These are phyloP conservation scores for Rhabdornis inornatus DNA, from an alignment of 2,113 vertebrate genomes.

Conservation along the genomic window DNA sequence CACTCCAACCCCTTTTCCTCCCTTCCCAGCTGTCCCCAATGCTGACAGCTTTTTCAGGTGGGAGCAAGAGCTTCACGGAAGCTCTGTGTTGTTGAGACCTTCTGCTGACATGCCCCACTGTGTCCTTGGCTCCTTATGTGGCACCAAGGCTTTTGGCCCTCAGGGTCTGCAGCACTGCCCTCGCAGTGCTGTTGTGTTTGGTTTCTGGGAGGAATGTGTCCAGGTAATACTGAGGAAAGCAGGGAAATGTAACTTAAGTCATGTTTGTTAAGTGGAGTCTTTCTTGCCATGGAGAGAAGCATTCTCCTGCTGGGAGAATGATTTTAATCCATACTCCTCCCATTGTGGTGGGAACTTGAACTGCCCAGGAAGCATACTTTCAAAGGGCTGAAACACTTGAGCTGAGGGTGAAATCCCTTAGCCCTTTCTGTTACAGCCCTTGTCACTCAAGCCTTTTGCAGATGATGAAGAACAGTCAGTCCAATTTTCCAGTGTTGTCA, in stretches of 20 bases:
- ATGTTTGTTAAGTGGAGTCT: not conserved
- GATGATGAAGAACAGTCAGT: not conserved
- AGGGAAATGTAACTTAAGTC: not conserved
- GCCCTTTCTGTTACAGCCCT: not conserved
- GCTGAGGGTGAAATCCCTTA: not conserved
- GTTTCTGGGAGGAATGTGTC: not conserved
- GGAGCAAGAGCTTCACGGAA: not conserved
- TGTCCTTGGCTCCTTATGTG: rapidly evolving
- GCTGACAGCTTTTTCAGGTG: not conserved
- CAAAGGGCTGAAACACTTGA: not conserved
- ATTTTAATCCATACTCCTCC: not conserved
- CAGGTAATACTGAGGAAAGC: not conserved
- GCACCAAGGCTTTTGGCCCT: not conserved
- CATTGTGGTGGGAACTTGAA: rapidly evolving
- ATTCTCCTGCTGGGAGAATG: not conserved
- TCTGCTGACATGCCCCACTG: rapidly evolving
- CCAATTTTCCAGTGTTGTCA: not conserved
- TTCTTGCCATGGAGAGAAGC: not conserved
- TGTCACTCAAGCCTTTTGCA: not conserved
- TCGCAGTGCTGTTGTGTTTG: rapidly evolving
- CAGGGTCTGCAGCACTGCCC: not conserved
- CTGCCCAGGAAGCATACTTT: not conserved
- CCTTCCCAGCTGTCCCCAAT: rapidly evolving
- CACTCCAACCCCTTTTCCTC: not conserved
- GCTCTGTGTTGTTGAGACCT: not conserved